Evolutionary conservation across 2,113 vertebrate species (phyloP), one percentile per base, ranked within the genome.

Genomic region (Campylorhamphus procurvoides): DNA sequence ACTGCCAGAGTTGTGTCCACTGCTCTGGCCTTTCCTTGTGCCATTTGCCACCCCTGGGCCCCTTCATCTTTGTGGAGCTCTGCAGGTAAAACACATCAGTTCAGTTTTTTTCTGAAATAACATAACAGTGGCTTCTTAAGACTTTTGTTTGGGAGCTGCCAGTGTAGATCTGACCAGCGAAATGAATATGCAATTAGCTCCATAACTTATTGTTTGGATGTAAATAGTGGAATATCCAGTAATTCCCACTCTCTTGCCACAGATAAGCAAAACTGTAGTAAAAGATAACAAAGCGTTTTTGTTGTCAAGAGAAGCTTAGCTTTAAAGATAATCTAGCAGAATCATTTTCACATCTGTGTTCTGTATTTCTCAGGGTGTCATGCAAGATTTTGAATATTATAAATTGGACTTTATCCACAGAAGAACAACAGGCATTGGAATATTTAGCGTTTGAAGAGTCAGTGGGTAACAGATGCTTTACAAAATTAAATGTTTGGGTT

Each of bases 391-490:
- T 90, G 50, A 81, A 63, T 58, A 64, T 47, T 75, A 60, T 62
- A 94, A 89, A 88, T 27, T 47, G 18, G 92, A 87, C 8, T 83
- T 95, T 93, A 69, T 92, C 31, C 74, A 20, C 40, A 76, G 49
- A 42, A 90, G 6, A 74, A 47, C 18, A 96, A 81, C 40, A 89
- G 37, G 73, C 29, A 87, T 31, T 79, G 44, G 92, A 92, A 94
- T 94, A 69, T 90, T 96, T 89, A 95, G 19, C 9, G 19, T 94
- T 97, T 79, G 46, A 96, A 76, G 52, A 96, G 64, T 78, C 93
- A 37, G 63, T 83, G 53, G 46, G 19, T 74, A 97, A 91, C 95
- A 97, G 96, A 97, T 97, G 96, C 95, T 96, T 93, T 94, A 88
- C 64, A 95, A 96, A 97, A 97, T 97, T 86, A 95, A 89, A 76